Conservation (phyloP, 2,888 invertebrate species). For the Cactoblastis cactorum region DNA sequence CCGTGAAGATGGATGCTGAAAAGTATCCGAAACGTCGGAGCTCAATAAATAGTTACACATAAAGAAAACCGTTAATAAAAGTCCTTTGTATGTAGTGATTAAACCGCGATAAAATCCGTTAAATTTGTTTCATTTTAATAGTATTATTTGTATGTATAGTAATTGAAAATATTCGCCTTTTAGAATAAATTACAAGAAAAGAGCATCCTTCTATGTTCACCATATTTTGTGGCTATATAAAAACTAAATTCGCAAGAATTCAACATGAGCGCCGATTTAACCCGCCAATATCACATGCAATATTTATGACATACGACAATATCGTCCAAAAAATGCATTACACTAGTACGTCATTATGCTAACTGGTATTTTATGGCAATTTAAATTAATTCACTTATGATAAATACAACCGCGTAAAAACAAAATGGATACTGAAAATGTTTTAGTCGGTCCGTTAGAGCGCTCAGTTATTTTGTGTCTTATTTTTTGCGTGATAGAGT, state of each 20-base stretch:
- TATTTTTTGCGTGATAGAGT: slow-evolving; percentile 20
- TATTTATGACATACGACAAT: slow-evolving; percentile 55
- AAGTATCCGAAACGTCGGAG: too few relatives aligned
- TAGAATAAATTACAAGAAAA: too few relatives aligned
- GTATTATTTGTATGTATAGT: too few relatives aligned
- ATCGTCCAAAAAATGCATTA: slow-evolving; percentile 40
- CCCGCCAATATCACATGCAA: slow-evolving; percentile 41
- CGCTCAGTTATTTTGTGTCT: slow-evolving; percentile 23
- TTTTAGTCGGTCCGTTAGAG: slow-evolving; percentile 54
- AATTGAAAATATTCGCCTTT: too few relatives aligned
- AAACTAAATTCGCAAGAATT: neutral
- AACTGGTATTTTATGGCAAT: slow-evolving; percentile 67
- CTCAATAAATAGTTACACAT: too few relatives aligned
- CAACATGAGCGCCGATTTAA: neutral
- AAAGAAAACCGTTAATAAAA: too few relatives aligned
- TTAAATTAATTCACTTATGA: slow-evolving; percentile 75
- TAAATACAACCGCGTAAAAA: slow-evolving; percentile 57
- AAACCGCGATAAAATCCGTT: too few relatives aligned
- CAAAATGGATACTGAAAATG: slow-evolving; percentile 60
- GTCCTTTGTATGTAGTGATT: too few relatives aligned
- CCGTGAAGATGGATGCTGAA: too few relatives aligned
- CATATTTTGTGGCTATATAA: too few relatives aligned
- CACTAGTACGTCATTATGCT: slow-evolving; percentile 56
- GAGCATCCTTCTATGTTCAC: too few relatives aligned
- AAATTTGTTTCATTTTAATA: too few relatives aligned